These are phyloP conservation scores for Thalassophryne amazonica DNA, from an alignment of 2,797 vertebrate genomes.

Conservation along the genomic window DNA sequence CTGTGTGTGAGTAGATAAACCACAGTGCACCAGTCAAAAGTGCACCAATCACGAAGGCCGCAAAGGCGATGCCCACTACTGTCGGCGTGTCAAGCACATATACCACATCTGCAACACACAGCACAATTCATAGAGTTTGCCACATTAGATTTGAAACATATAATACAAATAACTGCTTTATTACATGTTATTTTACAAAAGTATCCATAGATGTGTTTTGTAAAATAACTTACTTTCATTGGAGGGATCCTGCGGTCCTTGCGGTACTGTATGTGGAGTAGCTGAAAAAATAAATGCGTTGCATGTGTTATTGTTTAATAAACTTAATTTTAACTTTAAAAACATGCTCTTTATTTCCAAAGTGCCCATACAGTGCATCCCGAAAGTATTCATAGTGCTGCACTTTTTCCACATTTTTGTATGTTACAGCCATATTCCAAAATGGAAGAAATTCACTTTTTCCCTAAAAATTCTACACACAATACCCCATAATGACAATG, in stretches of 20 bases:
- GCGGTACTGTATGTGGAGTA: not conserved
- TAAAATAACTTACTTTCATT: constrained; percentile 23
- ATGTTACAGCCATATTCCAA: too few relatives aligned
- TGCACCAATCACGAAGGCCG: constrained; percentile 93
- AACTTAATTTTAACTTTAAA: too few relatives aligned
- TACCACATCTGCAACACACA: constrained; percentile 65
- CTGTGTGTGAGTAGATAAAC: constrained; percentile 98
- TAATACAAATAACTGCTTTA: not conserved
- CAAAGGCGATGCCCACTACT: constrained; percentile 94
- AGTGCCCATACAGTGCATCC: too few relatives aligned
- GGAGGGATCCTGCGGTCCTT: not conserved
- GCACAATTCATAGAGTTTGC: constrained; percentile 1
- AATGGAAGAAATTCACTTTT: too few relatives aligned
- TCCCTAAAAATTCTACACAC: too few relatives aligned
- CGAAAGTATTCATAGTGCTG: too few relatives aligned
- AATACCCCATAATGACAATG: too few relatives aligned
- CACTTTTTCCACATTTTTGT: too few relatives aligned
- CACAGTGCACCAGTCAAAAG: constrained; percentile 93
- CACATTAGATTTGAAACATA: not conserved
- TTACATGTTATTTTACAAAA: too few relatives aligned
- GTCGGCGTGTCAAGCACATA: constrained; percentile 89
- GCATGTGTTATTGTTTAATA: too few relatives aligned
- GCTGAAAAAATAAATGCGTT: constrained; percentile 29
- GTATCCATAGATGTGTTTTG: not conserved
- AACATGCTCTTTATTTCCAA: too few relatives aligned